Conservation (phyloP, 1,140 invertebrate genomes). For the Drosophila trapezifrons region DNA sequence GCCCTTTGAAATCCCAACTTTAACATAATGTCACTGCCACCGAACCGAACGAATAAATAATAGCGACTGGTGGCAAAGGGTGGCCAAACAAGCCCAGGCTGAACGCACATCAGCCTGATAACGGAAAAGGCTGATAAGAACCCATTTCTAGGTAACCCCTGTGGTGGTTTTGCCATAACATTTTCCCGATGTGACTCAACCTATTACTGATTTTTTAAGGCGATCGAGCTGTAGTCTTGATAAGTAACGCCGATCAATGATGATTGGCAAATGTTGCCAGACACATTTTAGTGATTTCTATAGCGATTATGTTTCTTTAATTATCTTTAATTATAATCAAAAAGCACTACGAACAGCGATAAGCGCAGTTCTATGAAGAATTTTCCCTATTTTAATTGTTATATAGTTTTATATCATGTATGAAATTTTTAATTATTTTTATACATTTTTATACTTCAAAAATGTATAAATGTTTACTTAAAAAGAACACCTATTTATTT, state of each 20-base stretch:
- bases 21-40: neutral
- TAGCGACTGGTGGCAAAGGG: neutral
- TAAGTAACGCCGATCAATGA: neutral
- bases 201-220: neutral
- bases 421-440: too few species aligned
- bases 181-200: constrained; percentile 4
- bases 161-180: neutral
- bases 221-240: neutral
- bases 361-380: too few species aligned
- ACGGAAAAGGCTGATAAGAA: constrained; percentile 16
- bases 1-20: constrained; percentile 3
- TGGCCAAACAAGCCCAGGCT: neutral
- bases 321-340: too few species aligned
- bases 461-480: neutral
- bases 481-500: neutral
- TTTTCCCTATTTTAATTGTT: too few species aligned
- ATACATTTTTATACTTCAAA: neutral
- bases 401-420: too few species aligned
- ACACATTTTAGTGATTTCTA: neutral
- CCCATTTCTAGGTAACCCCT: constrained; percentile 4
- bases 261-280: neutral
- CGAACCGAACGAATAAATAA: constrained; percentile 6
- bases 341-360: too few species aligned
- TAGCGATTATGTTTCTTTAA: too few species aligned
- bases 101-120: constrained; percentile 11